Conservation (phyloP, 2,113 vertebrate genomes). For the Chaetorhynchus papuensis region DNA sequence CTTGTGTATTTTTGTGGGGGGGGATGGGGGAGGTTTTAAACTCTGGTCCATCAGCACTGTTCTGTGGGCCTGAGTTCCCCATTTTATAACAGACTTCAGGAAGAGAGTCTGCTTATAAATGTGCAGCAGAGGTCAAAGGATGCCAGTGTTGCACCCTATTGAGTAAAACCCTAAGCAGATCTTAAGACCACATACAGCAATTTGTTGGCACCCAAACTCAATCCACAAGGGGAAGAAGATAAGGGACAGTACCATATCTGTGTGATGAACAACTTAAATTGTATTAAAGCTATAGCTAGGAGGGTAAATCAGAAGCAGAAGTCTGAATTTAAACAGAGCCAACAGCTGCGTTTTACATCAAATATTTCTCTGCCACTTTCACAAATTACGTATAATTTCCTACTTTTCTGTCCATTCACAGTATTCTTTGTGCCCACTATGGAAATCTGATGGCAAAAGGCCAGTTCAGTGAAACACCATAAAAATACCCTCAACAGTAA, state of each 20-base stretch:
- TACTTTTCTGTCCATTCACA: background rate
- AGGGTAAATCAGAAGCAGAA: background rate
- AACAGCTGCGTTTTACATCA: background rate
- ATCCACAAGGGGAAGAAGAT: fast-evolving
- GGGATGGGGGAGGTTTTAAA: background rate
- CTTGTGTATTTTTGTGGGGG: background rate
- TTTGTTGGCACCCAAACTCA: background rate
- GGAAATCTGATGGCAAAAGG: background rate
- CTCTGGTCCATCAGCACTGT: background rate
- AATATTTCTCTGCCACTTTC: background rate
- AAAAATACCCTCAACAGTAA: background rate
- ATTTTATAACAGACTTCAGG: background rate
- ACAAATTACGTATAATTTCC: background rate
- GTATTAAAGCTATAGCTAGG: background rate
- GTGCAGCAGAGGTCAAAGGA: background rate
- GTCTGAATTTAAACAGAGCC: background rate
- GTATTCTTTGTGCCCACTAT: background rate
- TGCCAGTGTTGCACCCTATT: background rate
- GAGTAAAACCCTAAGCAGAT: background rate
- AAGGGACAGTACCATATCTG: background rate
- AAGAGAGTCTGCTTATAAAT: background rate
- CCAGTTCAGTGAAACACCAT: background rate
- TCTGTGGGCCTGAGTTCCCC: background rate
- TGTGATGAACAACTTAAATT: background rate
- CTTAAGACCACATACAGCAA: background rate